Base-by-base conservation (phyloP, 1,140 invertebrate genomes). In the Oncopodura yosiiana region DNA sequence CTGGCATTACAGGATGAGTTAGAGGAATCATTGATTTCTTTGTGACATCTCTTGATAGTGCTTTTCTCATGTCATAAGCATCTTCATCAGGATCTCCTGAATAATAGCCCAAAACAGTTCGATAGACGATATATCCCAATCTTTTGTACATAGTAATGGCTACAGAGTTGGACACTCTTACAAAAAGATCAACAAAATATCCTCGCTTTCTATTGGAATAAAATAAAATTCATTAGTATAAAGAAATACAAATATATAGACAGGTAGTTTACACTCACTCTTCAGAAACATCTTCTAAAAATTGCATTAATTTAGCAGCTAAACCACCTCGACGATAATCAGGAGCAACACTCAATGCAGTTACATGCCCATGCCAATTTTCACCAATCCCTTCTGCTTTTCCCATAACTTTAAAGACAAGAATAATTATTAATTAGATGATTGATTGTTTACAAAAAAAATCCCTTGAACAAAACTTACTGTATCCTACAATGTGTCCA, bases 11-110 rank as follows among this genome's bases (percentile, higher is more conserved):
- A 61, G 94, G 94, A 78, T 95, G 89, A 53, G 81, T 76, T 64
- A 96, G 72, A 34, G 94, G 93, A 74, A 97, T 82, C 18, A 98
- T 82, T 19, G 94, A 97, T 71, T 91, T 90, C 69, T 90, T 92
- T 58, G 88, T 81, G 0, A 84, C 77, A 74, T 98, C 94, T 73
- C 87, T 78, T 1, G 92, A 91, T 65, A 96, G 75, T 0, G 94
- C 93, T 79, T 98, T 98, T 67, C 94, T 78, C 94, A 99, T 99
- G 79, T 99, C 94, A 80, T 88, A 98, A 58, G 94, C 95, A 81
- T 99, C 89, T 82, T 98, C 94, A 75, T 97, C 94, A 24, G 88
- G 87, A 73, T 93, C 87, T 30, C 91, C 91, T 39, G 87, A 92
- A 70, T 99, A 99, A 76, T 99, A 99, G 73, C 97, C 93, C 44